Conservation (phyloP, 2,888 invertebrate species). For the Troides helena region DNA sequence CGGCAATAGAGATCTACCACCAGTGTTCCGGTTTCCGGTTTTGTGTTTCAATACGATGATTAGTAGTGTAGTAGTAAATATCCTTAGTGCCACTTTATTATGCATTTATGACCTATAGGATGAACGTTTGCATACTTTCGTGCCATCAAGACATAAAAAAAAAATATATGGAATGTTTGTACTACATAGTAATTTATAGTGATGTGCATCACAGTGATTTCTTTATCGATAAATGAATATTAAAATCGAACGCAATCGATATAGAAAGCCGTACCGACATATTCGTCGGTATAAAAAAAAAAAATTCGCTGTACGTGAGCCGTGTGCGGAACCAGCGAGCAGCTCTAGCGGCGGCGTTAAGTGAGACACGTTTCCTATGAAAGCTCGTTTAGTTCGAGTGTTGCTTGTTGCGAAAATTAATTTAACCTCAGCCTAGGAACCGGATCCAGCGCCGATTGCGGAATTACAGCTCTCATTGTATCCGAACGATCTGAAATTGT, state of each 20-base stretch:
- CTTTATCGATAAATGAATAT: slow-evolving; percentile 19
- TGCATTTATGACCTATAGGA: too few relatives aligned
- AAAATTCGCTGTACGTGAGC: slow-evolving; percentile 67
- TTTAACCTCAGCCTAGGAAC: slow-evolving; percentile 24
- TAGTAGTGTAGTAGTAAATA: too few relatives aligned
- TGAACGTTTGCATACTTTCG: too few relatives aligned
- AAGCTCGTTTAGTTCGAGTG: slow-evolving; percentile 23
- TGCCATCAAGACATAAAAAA: background rate
- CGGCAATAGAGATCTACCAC: too few relatives aligned
- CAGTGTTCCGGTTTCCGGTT: too few relatives aligned
- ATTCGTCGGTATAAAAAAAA: slow-evolving; percentile 54
- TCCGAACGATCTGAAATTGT: slow-evolving; percentile 9
- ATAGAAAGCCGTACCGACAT: slow-evolving; percentile 70
- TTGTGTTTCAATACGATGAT: too few relatives aligned
- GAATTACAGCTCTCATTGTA: slow-evolving; percentile 19
- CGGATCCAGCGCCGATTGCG: slow-evolving; percentile 13
- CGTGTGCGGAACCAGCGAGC: slow-evolving; percentile 48
- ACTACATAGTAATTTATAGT: background rate
- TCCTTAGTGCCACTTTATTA: too few relatives aligned
- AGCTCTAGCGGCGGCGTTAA: slow-evolving; percentile 8
- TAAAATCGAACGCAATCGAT: slow-evolving; percentile 56
- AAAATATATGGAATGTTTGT: background rate
- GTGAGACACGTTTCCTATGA: slow-evolving; percentile 27
- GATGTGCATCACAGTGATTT: background rate
- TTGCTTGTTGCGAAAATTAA: slow-evolving; percentile 26